Percentiles rank a stretch among this genome's conserved stretches.
Evolutionary conservation across 2,113 vertebrate genomes (phyloP).

Genomic region (Mirounga angustirostris): DNA sequence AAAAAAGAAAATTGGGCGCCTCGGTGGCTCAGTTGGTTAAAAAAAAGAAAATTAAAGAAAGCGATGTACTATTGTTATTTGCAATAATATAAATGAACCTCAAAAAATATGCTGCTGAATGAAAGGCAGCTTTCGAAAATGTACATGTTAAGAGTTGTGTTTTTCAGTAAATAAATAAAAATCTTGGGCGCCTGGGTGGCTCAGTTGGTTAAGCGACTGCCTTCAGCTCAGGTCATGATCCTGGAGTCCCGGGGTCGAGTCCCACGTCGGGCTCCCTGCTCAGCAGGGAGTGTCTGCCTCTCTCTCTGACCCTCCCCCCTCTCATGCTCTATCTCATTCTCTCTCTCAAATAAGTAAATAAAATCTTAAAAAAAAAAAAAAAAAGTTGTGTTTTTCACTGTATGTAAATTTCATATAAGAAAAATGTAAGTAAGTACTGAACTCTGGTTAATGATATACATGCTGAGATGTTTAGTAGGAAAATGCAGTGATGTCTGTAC

Average conservation of each 20-base stretch:
- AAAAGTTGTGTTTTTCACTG: not conserved
- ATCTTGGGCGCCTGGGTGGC: too few species aligned
- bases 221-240: too few species aligned
- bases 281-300: too few species aligned
- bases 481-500: not conserved
- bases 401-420: not conserved
- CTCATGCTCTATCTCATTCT: too few species aligned
- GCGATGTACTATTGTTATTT: not conserved
- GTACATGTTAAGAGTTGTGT: not conserved
- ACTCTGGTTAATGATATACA: slow-evolving; percentile 6
- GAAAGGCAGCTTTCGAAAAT: too few species aligned
- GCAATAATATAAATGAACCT: not conserved
- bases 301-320: too few species aligned
- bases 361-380: too few species aligned
- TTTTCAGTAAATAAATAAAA: too few species aligned
- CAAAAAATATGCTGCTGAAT: not conserved
- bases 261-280: too few species aligned
- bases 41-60: not conserved
- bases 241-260: not conserved
- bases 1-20: not conserved
- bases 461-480: not conserved
- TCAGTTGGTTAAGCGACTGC: too few species aligned
- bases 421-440: slow-evolving; percentile 12
- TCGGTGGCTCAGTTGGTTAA: not conserved
- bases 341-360: too few species aligned